These are phyloP conservation scores for Zelostemma sp. DNA, from an alignment of 1,140 invertebrate genomes.

Conservation along the genomic window DNA sequence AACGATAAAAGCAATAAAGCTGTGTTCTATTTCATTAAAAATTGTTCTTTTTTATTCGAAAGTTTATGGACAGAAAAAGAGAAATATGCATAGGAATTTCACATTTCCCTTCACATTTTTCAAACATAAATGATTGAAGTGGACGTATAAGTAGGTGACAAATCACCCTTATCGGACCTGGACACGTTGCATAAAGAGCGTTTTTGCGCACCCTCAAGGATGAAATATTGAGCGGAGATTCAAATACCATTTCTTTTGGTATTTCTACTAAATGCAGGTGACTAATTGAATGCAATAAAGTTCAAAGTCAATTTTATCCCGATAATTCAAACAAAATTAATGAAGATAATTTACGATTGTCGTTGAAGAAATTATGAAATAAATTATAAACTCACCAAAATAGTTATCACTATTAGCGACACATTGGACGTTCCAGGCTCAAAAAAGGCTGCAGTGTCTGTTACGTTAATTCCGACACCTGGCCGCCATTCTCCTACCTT, in stretches of 20 bases:
- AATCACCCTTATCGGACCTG: slow-evolving; percentile 11
- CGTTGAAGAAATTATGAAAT: neutral
- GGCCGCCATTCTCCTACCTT: slow-evolving; percentile 76
- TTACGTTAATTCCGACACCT: slow-evolving; percentile 72
- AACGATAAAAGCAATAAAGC: neutral
- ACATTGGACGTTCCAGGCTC: slow-evolving; percentile 74
- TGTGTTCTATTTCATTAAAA: neutral
- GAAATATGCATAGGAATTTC: neutral
- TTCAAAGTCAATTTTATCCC: neutral
- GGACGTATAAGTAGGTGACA: slow-evolving; percentile 12
- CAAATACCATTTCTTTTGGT: slow-evolving; percentile 3
- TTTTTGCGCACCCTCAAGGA: neutral
- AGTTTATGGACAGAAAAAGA: neutral
- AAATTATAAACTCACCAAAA: slow-evolving; percentile 72
- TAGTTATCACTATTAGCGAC: slow-evolving; percentile 77
- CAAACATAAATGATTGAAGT: slow-evolving; percentile 3
- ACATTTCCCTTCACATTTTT: neutral
- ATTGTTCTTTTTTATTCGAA: neutral
- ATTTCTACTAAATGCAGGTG: neutral
- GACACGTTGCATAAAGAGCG: neutral
- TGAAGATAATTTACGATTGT: neutral
- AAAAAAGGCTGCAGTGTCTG: slow-evolving; percentile 73
- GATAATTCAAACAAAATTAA: neutral
- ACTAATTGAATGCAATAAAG: neutral
- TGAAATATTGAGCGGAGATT: slow-evolving; percentile 11